These are phyloP conservation scores for Drosophila birchii DNA, from an alignment of 2,888 invertebrate genomes.

Conservation along the genomic window DNA sequence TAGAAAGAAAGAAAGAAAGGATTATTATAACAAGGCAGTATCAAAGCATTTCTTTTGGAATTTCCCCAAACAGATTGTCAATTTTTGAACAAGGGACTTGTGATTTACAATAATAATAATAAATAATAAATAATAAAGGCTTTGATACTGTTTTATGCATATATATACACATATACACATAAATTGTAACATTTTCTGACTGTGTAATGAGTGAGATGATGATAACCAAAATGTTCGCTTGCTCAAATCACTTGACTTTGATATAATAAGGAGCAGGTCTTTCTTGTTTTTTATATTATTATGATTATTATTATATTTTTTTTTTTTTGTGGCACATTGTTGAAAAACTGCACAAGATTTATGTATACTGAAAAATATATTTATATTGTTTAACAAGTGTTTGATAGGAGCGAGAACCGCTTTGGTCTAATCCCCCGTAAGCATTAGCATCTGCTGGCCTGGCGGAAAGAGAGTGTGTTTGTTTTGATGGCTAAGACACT, in stretches of 20 bases:
- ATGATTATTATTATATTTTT: not conserved
- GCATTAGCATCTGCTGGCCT: slow-evolving; percentile 55
- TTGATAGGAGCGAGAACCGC: not conserved
- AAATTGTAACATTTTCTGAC: slow-evolving; percentile 2
- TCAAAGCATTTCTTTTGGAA: slow-evolving; percentile 9
- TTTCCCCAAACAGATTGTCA: not conserved
- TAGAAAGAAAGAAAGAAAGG: not conserved
- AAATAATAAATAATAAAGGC: not conserved
- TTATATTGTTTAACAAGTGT: slow-evolving; percentile 1
- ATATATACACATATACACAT: not conserved
- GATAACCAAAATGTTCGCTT: slow-evolving; percentile 13
- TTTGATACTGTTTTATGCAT: slow-evolving; percentile 3
- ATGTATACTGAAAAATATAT: slow-evolving; percentile 34
- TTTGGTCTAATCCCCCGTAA: slow-evolving; percentile 13
- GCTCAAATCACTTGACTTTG: slow-evolving; percentile 9
- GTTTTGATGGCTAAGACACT: slow-evolving; percentile 61
- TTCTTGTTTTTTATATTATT: not conserved
- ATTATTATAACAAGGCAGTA: not conserved
- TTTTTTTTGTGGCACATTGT: slow-evolving; percentile 8
- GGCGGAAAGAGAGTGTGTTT: slow-evolving; percentile 34
- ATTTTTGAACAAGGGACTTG: not conserved
- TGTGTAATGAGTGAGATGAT: slow-evolving; percentile 15
- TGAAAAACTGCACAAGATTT: slow-evolving; percentile 16
- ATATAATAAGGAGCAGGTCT: slow-evolving; percentile 11
- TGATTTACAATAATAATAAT: slow-evolving; percentile 3